These are phyloP conservation scores for Poecilia gillii DNA, from an alignment of 2,797 vertebrate species.

Conservation along the genomic window DNA sequence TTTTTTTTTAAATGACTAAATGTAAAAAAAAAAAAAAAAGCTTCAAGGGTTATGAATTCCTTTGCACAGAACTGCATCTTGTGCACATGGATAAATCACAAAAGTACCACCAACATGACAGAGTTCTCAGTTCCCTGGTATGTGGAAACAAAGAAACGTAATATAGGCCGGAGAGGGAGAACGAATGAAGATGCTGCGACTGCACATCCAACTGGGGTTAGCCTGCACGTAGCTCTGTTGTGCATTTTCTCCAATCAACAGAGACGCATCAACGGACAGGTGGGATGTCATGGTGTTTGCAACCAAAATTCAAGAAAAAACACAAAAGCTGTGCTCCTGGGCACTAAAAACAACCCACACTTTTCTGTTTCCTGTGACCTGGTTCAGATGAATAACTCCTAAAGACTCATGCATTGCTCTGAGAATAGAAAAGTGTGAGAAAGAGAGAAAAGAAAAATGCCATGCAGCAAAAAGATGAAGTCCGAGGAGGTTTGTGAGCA, in stretches of 20 bases:
- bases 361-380: not conserved
- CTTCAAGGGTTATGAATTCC: not conserved
- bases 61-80: constrained; percentile 5
- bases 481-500: not conserved
- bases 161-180: constrained; percentile 9
- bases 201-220: constrained; percentile 3
- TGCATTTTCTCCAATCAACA: constrained; percentile 20
- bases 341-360: not conserved
- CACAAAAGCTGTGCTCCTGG: constrained; percentile 21
- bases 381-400: constrained; percentile 6
- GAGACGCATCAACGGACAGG: constrained; percentile 23
- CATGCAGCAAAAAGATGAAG: constrained; percentile 76
- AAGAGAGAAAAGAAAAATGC: constrained; percentile 27
- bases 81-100: constrained; percentile 19
- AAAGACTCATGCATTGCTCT: constrained; percentile 53
- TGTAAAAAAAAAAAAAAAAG: not conserved
- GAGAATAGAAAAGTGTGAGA: constrained; percentile 32
- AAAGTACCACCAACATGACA: constrained; percentile 10
- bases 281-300: constrained; percentile 44
- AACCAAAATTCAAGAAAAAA: constrained; percentile 26
- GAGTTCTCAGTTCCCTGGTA: constrained; percentile 19
- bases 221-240: not conserved
- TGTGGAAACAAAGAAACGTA: constrained; percentile 15
- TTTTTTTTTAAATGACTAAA: not conserved
- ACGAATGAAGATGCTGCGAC: constrained; percentile 16